These are phyloP conservation scores for Acarapis woodi DNA, from an alignment of 1,140 invertebrate species.

Conservation along the genomic window DNA sequence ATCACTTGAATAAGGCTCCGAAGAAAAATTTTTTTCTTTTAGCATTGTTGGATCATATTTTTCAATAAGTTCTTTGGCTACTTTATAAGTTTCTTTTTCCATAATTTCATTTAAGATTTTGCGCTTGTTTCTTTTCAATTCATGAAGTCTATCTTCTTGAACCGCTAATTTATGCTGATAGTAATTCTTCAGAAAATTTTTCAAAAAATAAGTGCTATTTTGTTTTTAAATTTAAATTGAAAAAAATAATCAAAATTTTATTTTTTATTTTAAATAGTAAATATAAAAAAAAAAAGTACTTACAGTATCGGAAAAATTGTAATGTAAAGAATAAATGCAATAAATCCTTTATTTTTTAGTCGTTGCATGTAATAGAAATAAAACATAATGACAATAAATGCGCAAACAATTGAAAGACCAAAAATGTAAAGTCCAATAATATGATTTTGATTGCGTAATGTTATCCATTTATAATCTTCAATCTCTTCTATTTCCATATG, in stretches of 20 bases:
- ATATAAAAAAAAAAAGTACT: not conserved
- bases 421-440: constrained; percentile 45
- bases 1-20: not conserved
- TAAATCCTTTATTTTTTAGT: not conserved
- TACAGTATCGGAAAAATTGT: not conserved
- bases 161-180: constrained; percentile 47
- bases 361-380: constrained; percentile 25
- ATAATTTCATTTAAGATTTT: constrained; percentile 78
- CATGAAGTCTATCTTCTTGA: constrained; percentile 40
- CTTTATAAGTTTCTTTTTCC: constrained; percentile 91
- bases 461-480: constrained; percentile 41
- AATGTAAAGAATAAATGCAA: not conserved
- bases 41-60: constrained; percentile 45
- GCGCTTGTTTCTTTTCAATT: constrained; percentile 46
- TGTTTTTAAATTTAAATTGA: too few species aligned
- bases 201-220: constrained; percentile 45
- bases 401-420: constrained; percentile 44
- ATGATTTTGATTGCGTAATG: constrained; percentile 42
- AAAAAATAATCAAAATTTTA: constrained; percentile 17
- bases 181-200: constrained; percentile 51
- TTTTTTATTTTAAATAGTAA: not conserved
- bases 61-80: constrained; percentile 64
- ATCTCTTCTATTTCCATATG: constrained; percentile 48
- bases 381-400: constrained; percentile 42
- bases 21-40: not conserved